These are phyloP conservation scores for Myotis myotis DNA, from an alignment of 2,797 vertebrate genomes.

Conservation along the genomic window DNA sequence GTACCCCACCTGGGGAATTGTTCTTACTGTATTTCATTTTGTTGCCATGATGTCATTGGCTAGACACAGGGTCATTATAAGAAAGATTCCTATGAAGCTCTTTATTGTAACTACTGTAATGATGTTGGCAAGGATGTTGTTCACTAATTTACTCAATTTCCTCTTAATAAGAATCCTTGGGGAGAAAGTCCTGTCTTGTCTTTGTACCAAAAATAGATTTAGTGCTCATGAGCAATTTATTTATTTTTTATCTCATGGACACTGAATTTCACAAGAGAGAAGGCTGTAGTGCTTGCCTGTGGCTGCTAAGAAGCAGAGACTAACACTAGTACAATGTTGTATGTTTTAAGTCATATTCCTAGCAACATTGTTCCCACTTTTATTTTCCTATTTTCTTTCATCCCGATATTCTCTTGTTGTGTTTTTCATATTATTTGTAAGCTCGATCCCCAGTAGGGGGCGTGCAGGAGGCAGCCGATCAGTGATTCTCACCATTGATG, in stretches of 20 bases:
- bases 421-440: neutral
- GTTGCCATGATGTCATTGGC: slow-evolving; percentile 15
- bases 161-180: slow-evolving; percentile 8
- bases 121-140: neutral
- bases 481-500: too few species aligned
- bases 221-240: slow-evolving; percentile 4
- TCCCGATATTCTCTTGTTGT: neutral
- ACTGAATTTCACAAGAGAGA: slow-evolving; percentile 10
- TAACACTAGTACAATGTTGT: neutral
- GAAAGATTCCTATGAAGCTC: neutral
- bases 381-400: slow-evolving; percentile 20
- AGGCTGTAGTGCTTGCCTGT: neutral
- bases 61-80: slow-evolving; percentile 28
- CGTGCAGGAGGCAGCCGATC: too few species aligned
- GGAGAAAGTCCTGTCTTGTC: slow-evolving; percentile 39
- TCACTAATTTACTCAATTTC: slow-evolving; percentile 19
- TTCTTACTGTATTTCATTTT: neutral
- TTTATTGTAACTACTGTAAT: neutral
- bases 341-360: neutral
- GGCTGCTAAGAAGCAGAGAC: neutral
- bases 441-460: too few species aligned
- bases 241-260: neutral
- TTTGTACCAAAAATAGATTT: slow-evolving; percentile 52
- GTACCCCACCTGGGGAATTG: neutral
- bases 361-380: neutral